These are phyloP conservation scores for human DNA, from an alignment of 2,113 vertebrate species.

Conservation along the genomic window GRCh38 chr14:78515001-78515500, in stretches of 20 bases:
- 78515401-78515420: not conserved
- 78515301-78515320: not conserved
- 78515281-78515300: not conserved
- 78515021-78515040: not conserved
- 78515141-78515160: not conserved
- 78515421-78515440: not conserved
- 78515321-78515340: not conserved
- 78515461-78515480: not conserved
- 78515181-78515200: not conserved
- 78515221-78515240: not conserved
- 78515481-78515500: not conserved
- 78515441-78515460: not conserved
- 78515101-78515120: not conserved
- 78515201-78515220: not conserved
- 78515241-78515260: not conserved
- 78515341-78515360: not conserved
- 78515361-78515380: not conserved
- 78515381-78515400: not conserved
- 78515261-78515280: not conserved
- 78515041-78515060: not conserved
- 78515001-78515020: not conserved
- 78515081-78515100: not conserved
- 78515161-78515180: rapidly evolving
- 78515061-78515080: not conserved
- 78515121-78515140: not conserved